Base-by-base conservation (phyloP, 1,140 invertebrate genomes). In the Choristoneura fumiferana region DNA sequence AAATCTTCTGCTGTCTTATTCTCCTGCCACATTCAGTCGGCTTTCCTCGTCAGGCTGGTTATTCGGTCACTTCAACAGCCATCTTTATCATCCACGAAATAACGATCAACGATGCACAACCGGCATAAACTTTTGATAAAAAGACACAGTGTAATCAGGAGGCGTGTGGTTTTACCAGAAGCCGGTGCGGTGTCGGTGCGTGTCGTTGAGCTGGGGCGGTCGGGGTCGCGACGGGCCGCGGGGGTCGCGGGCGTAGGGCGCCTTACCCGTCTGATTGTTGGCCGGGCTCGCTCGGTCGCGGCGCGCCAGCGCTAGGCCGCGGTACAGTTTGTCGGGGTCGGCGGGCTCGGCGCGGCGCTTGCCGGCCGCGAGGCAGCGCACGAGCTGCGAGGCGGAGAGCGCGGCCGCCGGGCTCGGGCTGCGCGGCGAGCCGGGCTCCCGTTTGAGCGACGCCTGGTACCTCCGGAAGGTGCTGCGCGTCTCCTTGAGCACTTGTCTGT, bases 351-450 rank as follows among this genome's bases (percentile, higher is more conserved):
- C 91, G 67, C 91, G 91, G 43, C 90, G 87, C 81, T 93, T 93
- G 63, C 89, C 91, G 69, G 92, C 92, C 29, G 92, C 92, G 8
- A 92, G 91, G 77, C n/a, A n/a, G n/a, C 94, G 93, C 52, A 94
- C 93, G 18, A 94, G 81, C 60, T 92, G 92, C 12, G 93, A 93
- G 38, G 92, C 92, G 70, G 74, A 65, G 65, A 76, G 65, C 66
- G 33, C 55, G n/a, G 29, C 58, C 57, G 22, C 22, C 36, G 15
- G 33, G n/a, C 55, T 49, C n/a, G 61, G 45, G 8, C 36, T 53
- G 5, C 40, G 36, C n/a, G n/a, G n/a, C n/a, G n/a, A n/a, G n/a
- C n/a, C n/a, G n/a, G n/a, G n/a, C 35, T 64, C 65, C 8, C 56
- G 58, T 34, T 60, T 69, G 37, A 87, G 54, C 9, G 80, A 69